phyloP scores from a whole-genome alignment of 2,113 vertebrate species.

The Neodon shergylaensis region DNA sequence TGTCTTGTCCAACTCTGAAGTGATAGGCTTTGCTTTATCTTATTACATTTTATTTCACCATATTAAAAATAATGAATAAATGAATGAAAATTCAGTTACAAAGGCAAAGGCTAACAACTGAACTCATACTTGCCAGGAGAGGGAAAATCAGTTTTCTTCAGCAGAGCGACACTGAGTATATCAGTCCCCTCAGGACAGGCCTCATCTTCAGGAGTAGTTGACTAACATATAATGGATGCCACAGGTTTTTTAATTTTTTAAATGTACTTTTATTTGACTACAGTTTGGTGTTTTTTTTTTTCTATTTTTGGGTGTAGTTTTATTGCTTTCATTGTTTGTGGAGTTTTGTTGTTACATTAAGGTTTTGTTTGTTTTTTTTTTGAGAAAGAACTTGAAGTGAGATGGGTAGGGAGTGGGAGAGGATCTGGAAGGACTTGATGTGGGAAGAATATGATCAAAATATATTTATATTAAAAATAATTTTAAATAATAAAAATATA shows the following conservation, averaged over 20 bases:
- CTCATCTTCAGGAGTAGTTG: not conserved
- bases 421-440: too few species aligned
- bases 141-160: too few species aligned
- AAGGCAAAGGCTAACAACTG: not conserved
- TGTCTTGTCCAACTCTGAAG: too few species aligned
- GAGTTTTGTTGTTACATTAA: too few species aligned
- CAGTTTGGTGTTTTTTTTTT: not conserved
- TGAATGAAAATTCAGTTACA: not conserved
- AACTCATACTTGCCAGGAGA: not conserved
- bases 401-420: too few species aligned
- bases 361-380: too few species aligned
- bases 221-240: not conserved
- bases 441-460: too few species aligned
- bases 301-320: too few species aligned
- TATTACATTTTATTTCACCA: not conserved
- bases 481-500: too few species aligned
- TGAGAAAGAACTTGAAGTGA: too few species aligned
- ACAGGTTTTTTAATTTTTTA: not conserved
- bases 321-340: too few species aligned
- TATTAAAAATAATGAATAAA: not conserved
- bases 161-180: not conserved
- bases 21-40: not conserved
- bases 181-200: not conserved
- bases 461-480: too few species aligned
- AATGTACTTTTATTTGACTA: not conserved